A percentile compares a stretch with the other conserved stretches of the same genome.
These are phyloP conservation scores for Xylocopa sonorina DNA, from an alignment of 1,140 invertebrate genomes.

Conservation along the genomic window DNA sequence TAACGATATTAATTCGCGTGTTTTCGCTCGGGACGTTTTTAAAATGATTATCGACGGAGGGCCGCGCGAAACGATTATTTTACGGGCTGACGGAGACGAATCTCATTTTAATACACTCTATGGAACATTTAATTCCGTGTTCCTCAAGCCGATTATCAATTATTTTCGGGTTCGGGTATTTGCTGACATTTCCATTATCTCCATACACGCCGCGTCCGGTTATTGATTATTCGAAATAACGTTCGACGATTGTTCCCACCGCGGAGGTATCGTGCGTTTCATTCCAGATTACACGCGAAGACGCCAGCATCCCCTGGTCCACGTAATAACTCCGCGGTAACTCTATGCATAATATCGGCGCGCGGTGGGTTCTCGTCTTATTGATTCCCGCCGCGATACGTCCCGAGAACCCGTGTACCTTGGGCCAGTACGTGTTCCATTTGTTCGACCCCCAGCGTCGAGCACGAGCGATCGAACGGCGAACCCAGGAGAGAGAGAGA, in stretches of 20 bases:
- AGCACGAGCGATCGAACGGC: neutral
- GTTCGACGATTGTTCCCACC: constrained; percentile 14
- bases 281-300: neutral
- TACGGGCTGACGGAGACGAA: neutral
- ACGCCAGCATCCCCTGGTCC: no score
- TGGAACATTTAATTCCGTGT: constrained; percentile 15
- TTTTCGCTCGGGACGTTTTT: neutral
- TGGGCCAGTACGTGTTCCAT: neutral
- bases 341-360: constrained; percentile 18
- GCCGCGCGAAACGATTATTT: neutral
- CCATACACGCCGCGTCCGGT: neutral
- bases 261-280: neutral
- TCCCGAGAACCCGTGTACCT: neutral
- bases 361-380: neutral
- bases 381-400: neutral
- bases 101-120: constrained; percentile 3
- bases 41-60: neutral
- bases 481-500: no score
- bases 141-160: constrained; percentile 23
- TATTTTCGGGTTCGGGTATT: neutral
- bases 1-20: neutral
- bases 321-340: neutral
- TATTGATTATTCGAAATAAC: constrained; percentile 23
- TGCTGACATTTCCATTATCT: neutral
- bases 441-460: no score